Percentiles rank a stretch among this genome's conserved stretches.
phyloP scores from a whole-genome alignment of 1,140 invertebrate genomes.

The Listronotus bonariensis region DNA sequence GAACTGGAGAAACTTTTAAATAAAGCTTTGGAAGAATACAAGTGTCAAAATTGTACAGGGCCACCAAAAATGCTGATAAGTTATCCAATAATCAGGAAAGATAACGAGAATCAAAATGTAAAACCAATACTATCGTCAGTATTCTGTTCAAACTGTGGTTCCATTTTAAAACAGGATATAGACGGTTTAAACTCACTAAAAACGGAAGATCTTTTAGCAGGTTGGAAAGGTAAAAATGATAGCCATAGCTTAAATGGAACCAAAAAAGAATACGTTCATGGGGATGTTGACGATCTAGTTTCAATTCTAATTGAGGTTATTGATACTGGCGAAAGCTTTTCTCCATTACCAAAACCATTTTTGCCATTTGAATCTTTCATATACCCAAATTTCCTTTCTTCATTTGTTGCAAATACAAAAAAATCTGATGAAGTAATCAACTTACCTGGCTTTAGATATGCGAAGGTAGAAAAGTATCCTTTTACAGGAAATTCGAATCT shows the following conservation, averaged over 20 bases:
- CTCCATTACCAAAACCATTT: too few species aligned
- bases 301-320: too few species aligned
- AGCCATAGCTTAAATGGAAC: not conserved
- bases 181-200: not conserved
- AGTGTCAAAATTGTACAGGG: constrained; percentile 8
- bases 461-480: too few species aligned
- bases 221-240: not conserved
- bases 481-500: too few species aligned
- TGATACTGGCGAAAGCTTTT: too few species aligned
- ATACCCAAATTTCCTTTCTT: too few species aligned
- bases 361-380: too few species aligned
- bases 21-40: constrained; percentile 24
- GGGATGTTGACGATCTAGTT: too few species aligned
- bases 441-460: too few species aligned
- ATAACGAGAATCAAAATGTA: not conserved
- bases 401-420: too few species aligned
- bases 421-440: too few species aligned
- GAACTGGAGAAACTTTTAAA: constrained; percentile 11
- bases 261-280: too few species aligned
- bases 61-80: constrained; percentile 14
- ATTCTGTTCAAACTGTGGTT: not conserved
- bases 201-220: not conserved
- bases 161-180: not conserved
- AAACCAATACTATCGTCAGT: not conserved
- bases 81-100: constrained; percentile 6